These are phyloP conservation scores for Ochotona princeps DNA, from an alignment of 2,113 vertebrate species.

Conservation along the genomic window DNA sequence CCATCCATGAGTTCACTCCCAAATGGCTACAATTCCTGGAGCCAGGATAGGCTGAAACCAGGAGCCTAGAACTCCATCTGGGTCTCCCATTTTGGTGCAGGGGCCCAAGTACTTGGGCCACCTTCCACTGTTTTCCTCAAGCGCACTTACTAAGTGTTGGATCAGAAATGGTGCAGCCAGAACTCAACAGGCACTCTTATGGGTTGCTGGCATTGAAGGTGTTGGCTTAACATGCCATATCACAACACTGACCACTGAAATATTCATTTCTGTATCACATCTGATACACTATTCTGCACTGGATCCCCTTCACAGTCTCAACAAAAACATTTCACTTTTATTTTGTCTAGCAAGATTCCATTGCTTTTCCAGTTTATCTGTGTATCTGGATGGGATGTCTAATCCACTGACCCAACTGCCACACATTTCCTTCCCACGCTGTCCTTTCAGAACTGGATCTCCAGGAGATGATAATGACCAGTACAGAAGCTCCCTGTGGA, in stretches of 20 bases:
- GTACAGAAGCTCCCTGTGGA: background rate
- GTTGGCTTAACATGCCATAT: too few relatives aligned
- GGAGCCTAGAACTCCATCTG: too few relatives aligned
- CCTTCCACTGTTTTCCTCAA: too few relatives aligned
- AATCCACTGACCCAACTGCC: background rate
- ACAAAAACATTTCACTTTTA: background rate
- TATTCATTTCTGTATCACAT: background rate
- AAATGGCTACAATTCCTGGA: too few relatives aligned
- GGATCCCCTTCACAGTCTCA: background rate
- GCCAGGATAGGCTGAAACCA: too few relatives aligned
- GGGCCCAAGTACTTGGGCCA: too few relatives aligned
- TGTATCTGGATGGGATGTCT: background rate
- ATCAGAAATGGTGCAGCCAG: too few relatives aligned
- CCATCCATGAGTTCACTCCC: too few relatives aligned
- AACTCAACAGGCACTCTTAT: too few relatives aligned
- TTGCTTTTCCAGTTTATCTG: background rate
- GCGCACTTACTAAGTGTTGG: too few relatives aligned
- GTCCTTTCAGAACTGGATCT: constrained; percentile 5
- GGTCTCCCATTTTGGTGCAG: too few relatives aligned
- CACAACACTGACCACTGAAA: background rate
- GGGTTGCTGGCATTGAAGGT: too few relatives aligned
- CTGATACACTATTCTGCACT: background rate
- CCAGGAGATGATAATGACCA: constrained; percentile 38
- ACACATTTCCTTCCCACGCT: background rate
- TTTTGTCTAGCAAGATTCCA: background rate